These are phyloP conservation scores for Rhinolophus ferrumequinum DNA, from an alignment of 2,113 vertebrate species.

Conservation along the genomic window DNA sequence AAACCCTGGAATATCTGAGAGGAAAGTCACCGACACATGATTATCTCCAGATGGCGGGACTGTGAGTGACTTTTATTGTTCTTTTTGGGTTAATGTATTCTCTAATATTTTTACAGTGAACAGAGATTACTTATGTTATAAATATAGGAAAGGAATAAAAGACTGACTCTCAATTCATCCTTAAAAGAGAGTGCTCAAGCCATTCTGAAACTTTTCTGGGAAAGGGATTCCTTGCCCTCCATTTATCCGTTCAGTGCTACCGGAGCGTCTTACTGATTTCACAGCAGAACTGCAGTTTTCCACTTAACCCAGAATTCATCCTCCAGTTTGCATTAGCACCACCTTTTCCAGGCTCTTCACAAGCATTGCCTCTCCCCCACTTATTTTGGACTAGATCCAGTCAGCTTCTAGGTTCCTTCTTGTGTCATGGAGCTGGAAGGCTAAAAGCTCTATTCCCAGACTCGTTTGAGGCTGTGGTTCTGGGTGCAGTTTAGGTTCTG, in stretches of 20 bases:
- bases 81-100: background rate
- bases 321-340: background rate
- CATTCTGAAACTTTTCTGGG: background rate
- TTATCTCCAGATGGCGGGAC: background rate
- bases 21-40: background rate
- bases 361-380: background rate
- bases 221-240: background rate
- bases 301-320: background rate
- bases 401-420: background rate
- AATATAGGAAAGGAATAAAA: constrained; percentile 45
- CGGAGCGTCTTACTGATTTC: background rate
- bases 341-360: background rate
- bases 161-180: background rate
- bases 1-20: background rate
- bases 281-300: background rate
- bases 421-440: background rate
- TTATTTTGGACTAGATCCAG: background rate
- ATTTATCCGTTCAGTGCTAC: background rate
- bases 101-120: constrained; percentile 8
- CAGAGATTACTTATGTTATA: background rate
- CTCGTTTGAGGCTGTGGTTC: background rate
- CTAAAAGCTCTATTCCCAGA: background rate
- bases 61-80: background rate
- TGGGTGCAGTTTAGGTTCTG: background rate
- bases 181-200: background rate